Evolutionary conservation across 2,888 invertebrate species (phyloP).

Genomic region (Crematogaster levior): DNA sequence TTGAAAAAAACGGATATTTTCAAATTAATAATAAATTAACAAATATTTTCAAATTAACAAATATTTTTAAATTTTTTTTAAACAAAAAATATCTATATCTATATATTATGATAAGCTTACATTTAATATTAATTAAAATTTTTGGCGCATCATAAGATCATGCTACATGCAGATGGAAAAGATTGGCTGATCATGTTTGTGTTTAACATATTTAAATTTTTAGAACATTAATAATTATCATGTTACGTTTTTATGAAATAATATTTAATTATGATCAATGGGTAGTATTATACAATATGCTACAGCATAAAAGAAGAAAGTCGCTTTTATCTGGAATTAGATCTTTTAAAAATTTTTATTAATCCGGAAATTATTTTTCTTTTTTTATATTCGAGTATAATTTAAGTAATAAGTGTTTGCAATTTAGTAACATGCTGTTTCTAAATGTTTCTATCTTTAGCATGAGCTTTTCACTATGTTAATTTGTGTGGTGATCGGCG

Average conservation of each 20-base stretch:
- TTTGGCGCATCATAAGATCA: background rate
- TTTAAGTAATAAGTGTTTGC: background rate
- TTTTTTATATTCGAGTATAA: background rate
- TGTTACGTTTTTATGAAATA: background rate
- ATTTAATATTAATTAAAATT: conserved; percentile 8
- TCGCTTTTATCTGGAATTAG: conserved; percentile 22
- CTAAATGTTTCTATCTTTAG: conserved; percentile 65
- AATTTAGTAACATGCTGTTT: conserved; percentile 52
- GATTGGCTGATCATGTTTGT: conserved; percentile 36
- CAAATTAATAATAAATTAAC: conserved; percentile 26
- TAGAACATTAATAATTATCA: background rate
- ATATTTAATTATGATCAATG: background rate
- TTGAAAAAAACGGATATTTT: background rate
- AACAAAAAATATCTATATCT: background rate
- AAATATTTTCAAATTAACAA: too few relatives aligned
- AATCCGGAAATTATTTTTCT: background rate
- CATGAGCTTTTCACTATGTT: conserved; percentile 75
- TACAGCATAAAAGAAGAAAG: background rate
- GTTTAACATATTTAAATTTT: conserved; percentile 28
- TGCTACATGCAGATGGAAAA: conserved; percentile 21
- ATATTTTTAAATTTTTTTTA: too few relatives aligned
- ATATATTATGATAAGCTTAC: background rate
- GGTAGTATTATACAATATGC: background rate
- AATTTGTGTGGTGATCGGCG: conserved; percentile 74
- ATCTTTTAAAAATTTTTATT: background rate